A percentile compares a stretch with the other conserved stretches of the same genome.
These are phyloP conservation scores for Enoplosus armatus DNA, from an alignment of 2,797 vertebrate species.

Conservation along the genomic window DNA sequence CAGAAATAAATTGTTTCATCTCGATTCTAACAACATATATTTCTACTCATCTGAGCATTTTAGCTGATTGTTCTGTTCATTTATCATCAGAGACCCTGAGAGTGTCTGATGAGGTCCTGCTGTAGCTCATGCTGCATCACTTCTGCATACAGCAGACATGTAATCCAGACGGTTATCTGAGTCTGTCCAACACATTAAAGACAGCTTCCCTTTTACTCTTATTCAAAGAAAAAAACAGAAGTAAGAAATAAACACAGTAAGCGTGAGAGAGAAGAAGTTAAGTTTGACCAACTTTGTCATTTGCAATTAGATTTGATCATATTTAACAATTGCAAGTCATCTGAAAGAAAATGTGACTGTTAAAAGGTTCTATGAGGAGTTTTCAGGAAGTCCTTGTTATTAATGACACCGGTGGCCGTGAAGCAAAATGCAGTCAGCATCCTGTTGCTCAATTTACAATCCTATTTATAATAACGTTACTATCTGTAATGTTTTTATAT, in stretches of 20 bases:
- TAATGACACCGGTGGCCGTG: no score
- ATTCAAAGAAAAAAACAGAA: conserved; percentile 5
- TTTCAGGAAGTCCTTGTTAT: no score
- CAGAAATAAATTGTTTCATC: neutral
- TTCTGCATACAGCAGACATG: conserved; percentile 8
- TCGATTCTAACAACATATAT: neutral
- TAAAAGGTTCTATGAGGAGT: no score
- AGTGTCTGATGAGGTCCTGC: neutral
- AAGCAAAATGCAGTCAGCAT: no score
- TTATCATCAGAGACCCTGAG: neutral
- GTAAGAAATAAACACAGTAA: neutral
- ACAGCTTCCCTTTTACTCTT: neutral
- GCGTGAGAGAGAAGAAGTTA: conserved; percentile 29
- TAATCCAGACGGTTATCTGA: neutral
- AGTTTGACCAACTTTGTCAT: no score
- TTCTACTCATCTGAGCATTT: neutral
- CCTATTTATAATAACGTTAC: no score
- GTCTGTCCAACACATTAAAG: neutral
- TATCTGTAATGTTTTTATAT: no score
- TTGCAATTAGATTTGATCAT: no score
- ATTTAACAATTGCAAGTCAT: no score
- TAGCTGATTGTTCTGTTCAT: neutral
- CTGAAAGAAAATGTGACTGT: neutral
- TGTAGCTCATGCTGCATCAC: neutral
- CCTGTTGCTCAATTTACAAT: no score